Percentiles rank a stretch among this genome's conserved stretches.
phyloP scores from a whole-genome alignment of 1,140 invertebrate species.

The Drosophila mayri region DNA sequence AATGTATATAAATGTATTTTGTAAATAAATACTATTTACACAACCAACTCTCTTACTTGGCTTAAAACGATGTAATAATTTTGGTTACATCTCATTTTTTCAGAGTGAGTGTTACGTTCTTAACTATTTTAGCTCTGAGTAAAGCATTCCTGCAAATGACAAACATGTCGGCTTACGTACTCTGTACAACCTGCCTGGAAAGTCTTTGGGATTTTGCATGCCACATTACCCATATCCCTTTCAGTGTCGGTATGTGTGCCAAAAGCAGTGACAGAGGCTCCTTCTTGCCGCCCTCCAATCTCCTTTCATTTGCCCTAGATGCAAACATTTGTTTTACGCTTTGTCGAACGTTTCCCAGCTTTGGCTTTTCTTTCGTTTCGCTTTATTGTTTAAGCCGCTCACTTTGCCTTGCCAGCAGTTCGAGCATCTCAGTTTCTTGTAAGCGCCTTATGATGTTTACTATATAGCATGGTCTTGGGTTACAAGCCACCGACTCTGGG shows the following conservation, averaged over 20 bases:
- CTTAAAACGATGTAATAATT: not conserved
- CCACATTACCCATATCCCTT: slow-evolving; percentile 30
- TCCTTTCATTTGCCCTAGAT: not conserved
- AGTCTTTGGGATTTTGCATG: slow-evolving; percentile 27
- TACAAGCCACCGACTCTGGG: not conserved
- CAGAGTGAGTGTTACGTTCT: not conserved
- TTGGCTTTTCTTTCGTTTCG: slow-evolving; percentile 12
- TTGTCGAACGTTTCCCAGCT: slow-evolving; percentile 16
- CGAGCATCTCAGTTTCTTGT: slow-evolving; percentile 15
- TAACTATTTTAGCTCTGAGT: slow-evolving; percentile 5
- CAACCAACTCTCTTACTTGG: not conserved
- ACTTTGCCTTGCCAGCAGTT: not conserved
- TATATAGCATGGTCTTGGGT: slow-evolving; percentile 1
- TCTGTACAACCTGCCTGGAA: slow-evolving; percentile 17
- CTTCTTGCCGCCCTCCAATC: not conserved
- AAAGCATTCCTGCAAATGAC: slow-evolving; percentile 21
- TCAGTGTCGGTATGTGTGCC: slow-evolving; percentile 14
- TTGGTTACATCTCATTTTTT: not conserved
- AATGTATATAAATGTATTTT: not conserved
- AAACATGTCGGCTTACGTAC: slow-evolving; percentile 19
- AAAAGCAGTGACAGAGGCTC: slow-evolving; percentile 25
- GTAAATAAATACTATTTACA: not conserved
- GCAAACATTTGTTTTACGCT: slow-evolving; percentile 52
- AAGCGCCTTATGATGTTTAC: slow-evolving; percentile 27
- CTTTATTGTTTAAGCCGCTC: slow-evolving; percentile 9